Evolutionary conservation across 2,113 vertebrate genomes (phyloP).

Genomic region (Otolemur garnettii): DNA sequence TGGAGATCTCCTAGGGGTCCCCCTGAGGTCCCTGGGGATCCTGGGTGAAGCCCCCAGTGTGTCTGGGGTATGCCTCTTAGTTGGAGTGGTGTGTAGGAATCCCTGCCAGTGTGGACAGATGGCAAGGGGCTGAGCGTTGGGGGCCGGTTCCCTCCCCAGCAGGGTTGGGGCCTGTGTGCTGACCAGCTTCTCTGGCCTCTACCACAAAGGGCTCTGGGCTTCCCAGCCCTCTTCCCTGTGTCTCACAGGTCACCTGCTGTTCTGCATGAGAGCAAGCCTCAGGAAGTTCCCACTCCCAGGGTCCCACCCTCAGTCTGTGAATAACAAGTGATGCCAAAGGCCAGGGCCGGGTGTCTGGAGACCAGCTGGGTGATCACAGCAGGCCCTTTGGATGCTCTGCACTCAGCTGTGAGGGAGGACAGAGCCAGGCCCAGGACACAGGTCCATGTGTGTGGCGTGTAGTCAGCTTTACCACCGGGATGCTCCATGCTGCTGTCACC

Average conservation of each 20-base stretch:
- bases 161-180: background rate
- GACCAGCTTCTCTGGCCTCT: accelerated
- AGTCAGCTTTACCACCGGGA: accelerated
- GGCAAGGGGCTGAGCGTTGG: accelerated
- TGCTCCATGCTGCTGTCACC: too few relatives aligned
- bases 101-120: accelerated
- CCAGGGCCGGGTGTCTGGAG: accelerated
- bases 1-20: accelerated
- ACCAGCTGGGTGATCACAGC: background rate
- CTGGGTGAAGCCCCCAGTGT: accelerated
- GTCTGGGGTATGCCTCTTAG: background rate
- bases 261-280: too few relatives aligned
- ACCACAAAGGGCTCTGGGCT: background rate
- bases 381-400: accelerated
- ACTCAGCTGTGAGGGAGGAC: too few relatives aligned
- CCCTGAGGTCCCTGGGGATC: accelerated
- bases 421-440: background rate
- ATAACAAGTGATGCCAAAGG: too few relatives aligned
- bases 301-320: accelerated
- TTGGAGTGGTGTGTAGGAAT: accelerated
- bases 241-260: background rate
- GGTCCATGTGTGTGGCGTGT: background rate
- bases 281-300: too few relatives aligned
- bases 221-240: background rate
- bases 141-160: background rate